phyloP scores from a whole-genome alignment of 2,113 vertebrate genomes.

The Vanacampus margaritifer region DNA sequence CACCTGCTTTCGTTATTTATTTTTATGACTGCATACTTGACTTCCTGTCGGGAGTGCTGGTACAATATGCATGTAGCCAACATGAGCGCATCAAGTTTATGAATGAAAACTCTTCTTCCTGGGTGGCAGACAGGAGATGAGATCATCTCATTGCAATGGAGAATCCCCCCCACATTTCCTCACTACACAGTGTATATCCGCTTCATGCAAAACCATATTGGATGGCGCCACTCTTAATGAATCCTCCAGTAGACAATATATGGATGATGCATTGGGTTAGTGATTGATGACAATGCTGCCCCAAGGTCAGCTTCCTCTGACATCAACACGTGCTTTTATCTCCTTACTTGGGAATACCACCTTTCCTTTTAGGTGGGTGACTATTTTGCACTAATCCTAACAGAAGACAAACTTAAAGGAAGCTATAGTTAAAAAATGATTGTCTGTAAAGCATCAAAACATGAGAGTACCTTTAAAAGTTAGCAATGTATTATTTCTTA shows the following conservation, averaged over 20 bases:
- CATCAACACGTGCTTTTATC: slow-evolving; percentile 3
- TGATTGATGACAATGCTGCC: slow-evolving; percentile 39
- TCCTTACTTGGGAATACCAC: neutral
- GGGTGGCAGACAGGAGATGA: slow-evolving; percentile 66
- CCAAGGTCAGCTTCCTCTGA: slow-evolving; percentile 12
- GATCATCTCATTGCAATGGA: slow-evolving; percentile 67
- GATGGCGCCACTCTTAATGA: slow-evolving; percentile 65
- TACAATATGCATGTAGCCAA: slow-evolving; percentile 16
- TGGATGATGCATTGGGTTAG: slow-evolving; percentile 24
- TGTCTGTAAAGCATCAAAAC: neutral
- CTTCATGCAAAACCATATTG: slow-evolving; percentile 23
- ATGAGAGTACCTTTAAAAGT: neutral
- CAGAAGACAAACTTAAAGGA: neutral
- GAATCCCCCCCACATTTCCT: slow-evolving; percentile 35
- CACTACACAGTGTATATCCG: neutral
- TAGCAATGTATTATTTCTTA: no score
- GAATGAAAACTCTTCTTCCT: slow-evolving; percentile 65
- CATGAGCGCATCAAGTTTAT: slow-evolving; percentile 58
- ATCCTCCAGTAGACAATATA: slow-evolving; percentile 27
- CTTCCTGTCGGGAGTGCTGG: slow-evolving; percentile 32
- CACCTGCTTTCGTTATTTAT: slow-evolving; percentile 48
- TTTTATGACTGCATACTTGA: slow-evolving; percentile 38
- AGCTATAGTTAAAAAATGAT: neutral
- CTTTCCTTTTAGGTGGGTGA: neutral
- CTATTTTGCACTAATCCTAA: neutral